These are phyloP conservation scores for Litoditis marina DNA, from an alignment of 2,888 invertebrate species.

Conservation along the genomic window DNA sequence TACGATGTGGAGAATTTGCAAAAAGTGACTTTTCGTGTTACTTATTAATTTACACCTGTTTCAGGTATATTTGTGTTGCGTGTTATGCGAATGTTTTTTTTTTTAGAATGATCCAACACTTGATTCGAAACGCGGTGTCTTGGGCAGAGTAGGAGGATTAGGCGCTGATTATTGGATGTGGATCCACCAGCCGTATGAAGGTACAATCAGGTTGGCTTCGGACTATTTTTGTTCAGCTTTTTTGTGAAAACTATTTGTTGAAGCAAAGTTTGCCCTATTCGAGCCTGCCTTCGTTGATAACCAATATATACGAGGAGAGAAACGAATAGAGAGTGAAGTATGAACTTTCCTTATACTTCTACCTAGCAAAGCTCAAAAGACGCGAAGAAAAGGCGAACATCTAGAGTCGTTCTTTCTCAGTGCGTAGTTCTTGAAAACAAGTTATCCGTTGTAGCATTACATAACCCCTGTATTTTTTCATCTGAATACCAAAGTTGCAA, in stretches of 20 bases:
- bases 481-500: neutral
- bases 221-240: neutral
- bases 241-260: neutral
- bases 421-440: too few relatives aligned
- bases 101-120: conserved; percentile 61
- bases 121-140: conserved; percentile 62
- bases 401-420: too few relatives aligned
- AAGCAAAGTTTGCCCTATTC: too few relatives aligned
- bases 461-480: too few relatives aligned
- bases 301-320: too few relatives aligned
- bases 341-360: too few relatives aligned
- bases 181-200: conserved; percentile 65
- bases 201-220: conserved; percentile 59
- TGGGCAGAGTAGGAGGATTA: conserved; percentile 63
- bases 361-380: too few relatives aligned
- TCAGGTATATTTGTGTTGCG: neutral
- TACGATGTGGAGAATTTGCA: conserved; percentile 52
- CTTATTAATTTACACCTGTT: neutral
- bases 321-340: too few relatives aligned
- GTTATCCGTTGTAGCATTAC: too few relatives aligned
- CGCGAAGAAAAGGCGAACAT: too few relatives aligned
- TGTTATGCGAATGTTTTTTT: neutral
- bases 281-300: too few relatives aligned
- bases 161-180: conserved; percentile 64
- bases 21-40: conserved; percentile 27